Evolutionary conservation across 2,113 vertebrate species (phyloP).

Genomic region (Ptyas mucosa): DNA sequence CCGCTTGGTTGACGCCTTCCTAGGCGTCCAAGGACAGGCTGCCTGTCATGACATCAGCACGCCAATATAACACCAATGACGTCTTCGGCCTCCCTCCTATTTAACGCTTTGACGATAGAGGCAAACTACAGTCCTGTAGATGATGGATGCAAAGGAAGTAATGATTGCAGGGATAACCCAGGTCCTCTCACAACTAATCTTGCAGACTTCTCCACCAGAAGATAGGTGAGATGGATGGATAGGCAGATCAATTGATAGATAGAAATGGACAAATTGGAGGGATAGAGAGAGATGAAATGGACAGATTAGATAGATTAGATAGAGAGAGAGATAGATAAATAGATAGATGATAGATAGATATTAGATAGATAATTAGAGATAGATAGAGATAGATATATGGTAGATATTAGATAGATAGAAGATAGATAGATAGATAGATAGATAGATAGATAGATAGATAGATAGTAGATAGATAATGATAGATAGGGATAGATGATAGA

Average conservation of each 20-base stretch:
- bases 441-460: no score
- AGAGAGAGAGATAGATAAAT: no score
- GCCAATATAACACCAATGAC: not conserved
- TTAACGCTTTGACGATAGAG: not conserved
- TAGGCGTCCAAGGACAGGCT: no score
- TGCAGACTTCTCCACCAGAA: not conserved
- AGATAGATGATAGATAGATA: no score
- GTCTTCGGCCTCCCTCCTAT: not conserved
- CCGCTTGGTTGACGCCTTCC: not conserved
- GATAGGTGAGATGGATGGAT: not conserved
- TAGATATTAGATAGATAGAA: no score
- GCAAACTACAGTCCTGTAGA: not conserved
- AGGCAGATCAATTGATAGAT: not conserved
- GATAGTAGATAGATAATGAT: no score
- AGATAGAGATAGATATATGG: no score
- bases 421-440: no score
- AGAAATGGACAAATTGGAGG: not conserved
- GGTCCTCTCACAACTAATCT: not conserved
- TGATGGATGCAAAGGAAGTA: not conserved
- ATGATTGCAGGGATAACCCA: not conserved
- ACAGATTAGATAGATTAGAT: not conserved
- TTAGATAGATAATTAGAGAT: no score
- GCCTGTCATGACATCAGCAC: not conserved
- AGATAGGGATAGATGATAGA: no score
- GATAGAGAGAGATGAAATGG: not conserved